phyloP scores from a whole-genome alignment of 2,797 vertebrate species.

The Amblyraja radiata region DNA sequence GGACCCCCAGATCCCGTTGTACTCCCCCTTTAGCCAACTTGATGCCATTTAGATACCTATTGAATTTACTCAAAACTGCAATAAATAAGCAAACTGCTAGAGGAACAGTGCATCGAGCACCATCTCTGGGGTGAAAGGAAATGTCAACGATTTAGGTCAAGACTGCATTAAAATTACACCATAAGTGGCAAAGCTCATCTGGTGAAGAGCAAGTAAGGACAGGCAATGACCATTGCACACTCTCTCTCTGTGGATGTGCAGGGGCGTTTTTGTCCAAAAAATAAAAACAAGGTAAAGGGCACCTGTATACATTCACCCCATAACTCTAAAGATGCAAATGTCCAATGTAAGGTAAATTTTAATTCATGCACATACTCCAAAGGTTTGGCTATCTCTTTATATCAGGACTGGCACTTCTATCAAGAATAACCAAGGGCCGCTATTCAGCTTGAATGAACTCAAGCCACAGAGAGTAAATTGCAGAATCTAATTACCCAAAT shows the following conservation, averaged over 20 bases:
- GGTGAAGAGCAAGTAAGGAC: neutral
- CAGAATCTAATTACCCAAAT: neutral
- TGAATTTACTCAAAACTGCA: neutral
- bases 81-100: too few species aligned
- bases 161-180: too few species aligned
- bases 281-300: too few species aligned
- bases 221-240: neutral
- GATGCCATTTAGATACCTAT: neutral
- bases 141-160: too few species aligned
- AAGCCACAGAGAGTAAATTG: neutral
- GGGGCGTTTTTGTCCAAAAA: too few species aligned
- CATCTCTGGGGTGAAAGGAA: too few species aligned
- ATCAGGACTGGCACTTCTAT: neutral
- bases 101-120: too few species aligned
- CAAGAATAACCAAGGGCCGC: neutral
- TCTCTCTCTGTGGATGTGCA: neutral
- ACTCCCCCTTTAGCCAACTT: too few species aligned
- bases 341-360: too few species aligned
- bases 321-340: too few species aligned
- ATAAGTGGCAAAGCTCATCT: neutral
- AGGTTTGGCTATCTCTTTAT: neutral
- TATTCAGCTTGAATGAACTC: neutral
- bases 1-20: too few species aligned
- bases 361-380: neutral
- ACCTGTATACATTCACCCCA: too few species aligned